phyloP scores from a whole-genome alignment of 2,797 vertebrate genomes.

The Macropodus opercularis region DNA sequence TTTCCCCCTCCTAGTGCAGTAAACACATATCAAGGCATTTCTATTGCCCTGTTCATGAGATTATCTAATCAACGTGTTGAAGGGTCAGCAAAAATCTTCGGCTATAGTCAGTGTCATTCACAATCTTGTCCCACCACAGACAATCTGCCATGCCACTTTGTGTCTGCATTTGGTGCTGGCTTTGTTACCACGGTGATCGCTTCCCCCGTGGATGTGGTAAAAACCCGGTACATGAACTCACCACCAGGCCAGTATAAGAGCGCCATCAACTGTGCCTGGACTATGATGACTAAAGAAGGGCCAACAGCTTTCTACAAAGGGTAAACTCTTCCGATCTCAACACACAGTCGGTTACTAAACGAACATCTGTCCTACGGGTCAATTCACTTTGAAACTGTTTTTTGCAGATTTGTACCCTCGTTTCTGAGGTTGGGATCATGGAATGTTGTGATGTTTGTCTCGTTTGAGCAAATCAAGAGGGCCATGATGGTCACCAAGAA shows the following conservation, averaged over 20 bases:
- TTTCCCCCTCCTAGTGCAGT: conserved; percentile 14
- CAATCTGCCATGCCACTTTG: conserved; percentile 87
- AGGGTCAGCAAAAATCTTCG: no score
- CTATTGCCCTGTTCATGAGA: conserved; percentile 29
- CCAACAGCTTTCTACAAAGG: conserved; percentile 91
- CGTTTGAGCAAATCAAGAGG: conserved; percentile 89
- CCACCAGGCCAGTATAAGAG: conserved; percentile 86
- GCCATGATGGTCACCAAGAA: conserved; percentile 86
- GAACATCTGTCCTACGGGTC: background rate
- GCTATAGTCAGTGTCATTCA: no score
- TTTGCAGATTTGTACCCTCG: conserved; percentile 86
- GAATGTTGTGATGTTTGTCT: conserved; percentile 91
- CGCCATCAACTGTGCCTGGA: conserved; percentile 85
- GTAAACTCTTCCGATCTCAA: conserved; percentile 61
- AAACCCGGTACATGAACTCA: conserved; percentile 92
- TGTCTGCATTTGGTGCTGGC: conserved; percentile 88
- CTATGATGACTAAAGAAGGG: conserved; percentile 88
- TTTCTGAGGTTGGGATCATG: conserved; percentile 89
- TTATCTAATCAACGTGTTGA: conserved; percentile 30
- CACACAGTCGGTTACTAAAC: background rate
- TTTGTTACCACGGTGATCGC: conserved; percentile 89
- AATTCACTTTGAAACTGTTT: background rate
- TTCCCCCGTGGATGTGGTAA: conserved; percentile 91
- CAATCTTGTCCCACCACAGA: conserved; percentile 70
- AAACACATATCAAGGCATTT: conserved; percentile 33